Conservation (phyloP, 2,888 invertebrate species). For the Drosophila kuntzei region DNA sequence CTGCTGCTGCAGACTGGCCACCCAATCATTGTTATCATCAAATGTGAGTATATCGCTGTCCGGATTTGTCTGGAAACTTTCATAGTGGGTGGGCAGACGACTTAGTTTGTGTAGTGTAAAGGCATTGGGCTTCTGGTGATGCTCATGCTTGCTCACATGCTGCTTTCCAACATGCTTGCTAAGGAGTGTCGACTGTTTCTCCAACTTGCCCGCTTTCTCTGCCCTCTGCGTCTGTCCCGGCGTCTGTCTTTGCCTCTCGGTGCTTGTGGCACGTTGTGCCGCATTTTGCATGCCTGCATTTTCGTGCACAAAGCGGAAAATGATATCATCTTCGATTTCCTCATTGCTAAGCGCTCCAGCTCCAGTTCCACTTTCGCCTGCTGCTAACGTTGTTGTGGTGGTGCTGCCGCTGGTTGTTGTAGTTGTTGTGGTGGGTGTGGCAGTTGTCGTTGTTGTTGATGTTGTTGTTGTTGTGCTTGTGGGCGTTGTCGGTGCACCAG, state of each 20-base stretch:
- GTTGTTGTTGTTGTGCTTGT: slow-evolving; percentile 18
- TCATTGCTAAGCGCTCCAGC: slow-evolving; percentile 57
- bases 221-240: not conserved
- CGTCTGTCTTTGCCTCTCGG: not conserved
- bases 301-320: slow-evolving; percentile 74
- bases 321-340: slow-evolving; percentile 77
- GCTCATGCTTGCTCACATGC: slow-evolving; percentile 72
- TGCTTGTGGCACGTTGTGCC: slow-evolving; percentile 12
- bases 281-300: slow-evolving; percentile 32
- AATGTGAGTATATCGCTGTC: slow-evolving; percentile 82
- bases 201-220: not conserved
- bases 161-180: slow-evolving; percentile 42
- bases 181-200: slow-evolving; percentile 27
- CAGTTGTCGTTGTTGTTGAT: slow-evolving; percentile 8
- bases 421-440: slow-evolving; percentile 22
- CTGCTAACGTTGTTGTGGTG: slow-evolving; percentile 4
- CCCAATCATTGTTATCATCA: slow-evolving; percentile 76
- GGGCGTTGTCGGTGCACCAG: slow-evolving; percentile 28
- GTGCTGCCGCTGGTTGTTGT: slow-evolving; percentile 17
- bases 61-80: slow-evolving; percentile 83
- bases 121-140: slow-evolving; percentile 68
- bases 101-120: slow-evolving; percentile 70
- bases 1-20: slow-evolving; percentile 65
- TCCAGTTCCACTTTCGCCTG: slow-evolving; percentile 21
- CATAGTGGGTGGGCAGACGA: slow-evolving; percentile 80